phyloP scores from a whole-genome alignment of 2,888 invertebrate genomes.

The Lissonota sp. region DNA sequence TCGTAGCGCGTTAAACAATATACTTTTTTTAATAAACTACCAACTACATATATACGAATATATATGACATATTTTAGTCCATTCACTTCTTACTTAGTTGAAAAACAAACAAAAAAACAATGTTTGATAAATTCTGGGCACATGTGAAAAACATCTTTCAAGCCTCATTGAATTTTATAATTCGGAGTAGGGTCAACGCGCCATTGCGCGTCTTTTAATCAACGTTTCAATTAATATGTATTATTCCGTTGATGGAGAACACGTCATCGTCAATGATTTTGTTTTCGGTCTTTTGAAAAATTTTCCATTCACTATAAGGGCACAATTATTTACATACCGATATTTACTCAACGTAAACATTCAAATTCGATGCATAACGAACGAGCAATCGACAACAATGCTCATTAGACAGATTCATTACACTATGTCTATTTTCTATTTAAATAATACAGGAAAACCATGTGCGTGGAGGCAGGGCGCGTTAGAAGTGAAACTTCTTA shows the following conservation, averaged over 20 bases:
- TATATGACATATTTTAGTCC: neutral
- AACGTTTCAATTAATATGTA: slow-evolving; percentile 29
- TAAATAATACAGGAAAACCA: no score
- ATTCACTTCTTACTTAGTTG: neutral
- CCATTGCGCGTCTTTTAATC: slow-evolving; percentile 19
- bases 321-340: no score
- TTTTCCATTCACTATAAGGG: neutral
- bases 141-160: no score
- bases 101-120: no score
- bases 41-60: neutral
- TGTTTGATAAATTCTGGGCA: no score
- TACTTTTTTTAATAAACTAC: slow-evolving; percentile 14
- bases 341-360: no score
- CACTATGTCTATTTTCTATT: no score
- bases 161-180: neutral
- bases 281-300: neutral
- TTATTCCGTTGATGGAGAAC: neutral
- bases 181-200: slow-evolving; percentile 3
- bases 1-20: slow-evolving; percentile 1
- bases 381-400: no score
- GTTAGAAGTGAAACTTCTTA: no score
- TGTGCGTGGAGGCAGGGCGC: no score
- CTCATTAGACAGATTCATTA: no score
- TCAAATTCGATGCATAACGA: no score
- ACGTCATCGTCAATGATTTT: slow-evolving; percentile 19